These are phyloP conservation scores for Ormyrus labotus DNA, from an alignment of 2,888 invertebrate species.

Conservation along the genomic window DNA sequence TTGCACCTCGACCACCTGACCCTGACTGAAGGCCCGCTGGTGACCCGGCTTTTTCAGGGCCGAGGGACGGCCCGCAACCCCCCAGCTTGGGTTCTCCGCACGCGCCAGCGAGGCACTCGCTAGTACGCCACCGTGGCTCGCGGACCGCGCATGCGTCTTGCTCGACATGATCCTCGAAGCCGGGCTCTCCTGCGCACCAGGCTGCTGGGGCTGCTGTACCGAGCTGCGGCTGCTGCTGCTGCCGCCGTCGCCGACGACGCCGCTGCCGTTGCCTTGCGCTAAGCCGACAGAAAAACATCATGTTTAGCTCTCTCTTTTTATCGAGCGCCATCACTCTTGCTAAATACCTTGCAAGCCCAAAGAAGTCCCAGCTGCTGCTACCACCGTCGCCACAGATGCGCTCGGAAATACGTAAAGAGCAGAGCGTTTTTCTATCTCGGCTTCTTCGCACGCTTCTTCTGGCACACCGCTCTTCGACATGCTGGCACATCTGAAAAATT, in stretches of 20 bases:
- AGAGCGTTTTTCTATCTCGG: slow-evolving; percentile 66
- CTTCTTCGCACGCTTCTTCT: slow-evolving; percentile 71
- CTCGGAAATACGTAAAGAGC: slow-evolving; percentile 72
- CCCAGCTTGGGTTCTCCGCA: slow-evolving; percentile 31
- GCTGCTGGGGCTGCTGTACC: too few species aligned
- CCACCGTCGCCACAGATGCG: slow-evolving; percentile 57
- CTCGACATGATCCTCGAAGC: slow-evolving; percentile 33
- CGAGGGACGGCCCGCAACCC: slow-evolving; percentile 77
- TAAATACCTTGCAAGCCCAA: too few species aligned
- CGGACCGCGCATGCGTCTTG: slow-evolving; percentile 85
- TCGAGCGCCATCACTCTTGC: too few species aligned
- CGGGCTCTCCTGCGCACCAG: neutral
- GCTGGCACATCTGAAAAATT: slow-evolving; percentile 80
- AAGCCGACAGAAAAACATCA: too few species aligned
- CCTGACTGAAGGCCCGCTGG: slow-evolving; percentile 91
- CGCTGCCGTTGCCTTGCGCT: too few species aligned
- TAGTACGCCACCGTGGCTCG: slow-evolving; percentile 88
- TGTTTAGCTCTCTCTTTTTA: too few species aligned
- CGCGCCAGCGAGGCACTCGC: slow-evolving; percentile 67
- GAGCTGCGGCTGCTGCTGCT: too few species aligned
- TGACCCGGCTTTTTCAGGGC: slow-evolving; percentile 86
- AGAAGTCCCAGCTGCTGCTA: slow-evolving; percentile 26
- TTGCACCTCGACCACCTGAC: slow-evolving; percentile 85
- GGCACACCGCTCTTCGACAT: slow-evolving; percentile 84
- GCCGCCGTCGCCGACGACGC: too few species aligned